Conservation (phyloP, 2,888 invertebrate genomes). For the Lepetodrilus schrolli region DNA sequence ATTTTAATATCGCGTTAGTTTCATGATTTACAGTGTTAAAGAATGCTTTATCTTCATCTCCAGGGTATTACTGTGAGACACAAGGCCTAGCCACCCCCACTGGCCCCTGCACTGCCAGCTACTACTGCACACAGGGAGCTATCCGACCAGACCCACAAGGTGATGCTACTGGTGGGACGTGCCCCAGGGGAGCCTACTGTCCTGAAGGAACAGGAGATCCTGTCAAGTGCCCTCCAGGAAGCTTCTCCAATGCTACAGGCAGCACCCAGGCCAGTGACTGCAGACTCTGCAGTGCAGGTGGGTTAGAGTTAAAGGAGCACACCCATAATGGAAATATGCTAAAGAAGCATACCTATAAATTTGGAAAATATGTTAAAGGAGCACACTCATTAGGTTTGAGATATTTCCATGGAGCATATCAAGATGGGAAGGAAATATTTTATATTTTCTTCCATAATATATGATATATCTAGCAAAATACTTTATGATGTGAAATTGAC, state of each 20-base stretch:
- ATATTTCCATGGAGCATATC: too few species aligned
- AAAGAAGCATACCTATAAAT: too few species aligned
- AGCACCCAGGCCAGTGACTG: slow-evolving; percentile 61
- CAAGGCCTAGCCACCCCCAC: slow-evolving; percentile 60
- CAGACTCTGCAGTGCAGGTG: slow-evolving; percentile 66
- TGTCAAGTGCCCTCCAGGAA: slow-evolving; percentile 63
- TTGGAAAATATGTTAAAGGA: too few species aligned
- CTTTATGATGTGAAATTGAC: too few species aligned
- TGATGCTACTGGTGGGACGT: slow-evolving; percentile 67
- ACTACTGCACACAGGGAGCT: slow-evolving; percentile 67
- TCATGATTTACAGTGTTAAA: too few species aligned
- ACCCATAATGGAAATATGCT: too few species aligned
- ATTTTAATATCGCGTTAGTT: too few species aligned
- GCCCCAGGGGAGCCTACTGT: slow-evolving; percentile 70
- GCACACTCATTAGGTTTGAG: too few species aligned
- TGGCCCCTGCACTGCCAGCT: slow-evolving; percentile 67
- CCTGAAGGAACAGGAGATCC: slow-evolving; percentile 62
- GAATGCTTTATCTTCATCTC: background rate
- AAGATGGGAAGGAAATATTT: too few species aligned
- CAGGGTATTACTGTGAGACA: slow-evolving; percentile 67
- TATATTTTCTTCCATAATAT: too few species aligned
- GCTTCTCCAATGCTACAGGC: slow-evolving; percentile 67
- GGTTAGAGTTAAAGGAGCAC: too few species aligned
- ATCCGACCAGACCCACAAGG: slow-evolving; percentile 59
- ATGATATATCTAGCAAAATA: too few species aligned